Conservation (phyloP, 2,113 vertebrate species). For the Neofelis nebulosa region DNA sequence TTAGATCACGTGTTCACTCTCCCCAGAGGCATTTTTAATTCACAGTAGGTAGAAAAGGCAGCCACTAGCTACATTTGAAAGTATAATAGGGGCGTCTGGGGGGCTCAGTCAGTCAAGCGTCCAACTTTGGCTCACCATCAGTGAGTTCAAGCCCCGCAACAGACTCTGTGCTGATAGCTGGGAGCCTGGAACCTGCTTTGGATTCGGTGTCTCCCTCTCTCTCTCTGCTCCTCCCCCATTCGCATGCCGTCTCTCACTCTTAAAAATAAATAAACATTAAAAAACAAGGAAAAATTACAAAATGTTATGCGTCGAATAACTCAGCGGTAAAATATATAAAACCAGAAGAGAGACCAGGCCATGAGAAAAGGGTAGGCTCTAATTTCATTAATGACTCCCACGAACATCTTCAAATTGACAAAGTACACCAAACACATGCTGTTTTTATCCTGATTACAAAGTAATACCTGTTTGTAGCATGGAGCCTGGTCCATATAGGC, state of each 20-base stretch:
- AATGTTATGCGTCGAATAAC: background rate
- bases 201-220: too few species aligned
- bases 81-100: background rate
- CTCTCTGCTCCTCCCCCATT: too few species aligned
- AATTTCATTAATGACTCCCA: background rate
- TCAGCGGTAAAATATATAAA: background rate
- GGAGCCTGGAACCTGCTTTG: too few species aligned
- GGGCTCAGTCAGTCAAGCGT: too few species aligned
- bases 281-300: background rate
- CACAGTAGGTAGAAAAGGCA: background rate
- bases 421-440: background rate
- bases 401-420: background rate
- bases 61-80: background rate
- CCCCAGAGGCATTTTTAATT: background rate
- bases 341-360: background rate
- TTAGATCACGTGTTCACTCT: background rate
- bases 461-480: too few species aligned
- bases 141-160: too few species aligned
- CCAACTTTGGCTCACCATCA: too few species aligned
- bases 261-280: too few species aligned
- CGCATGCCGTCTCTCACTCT: too few species aligned
- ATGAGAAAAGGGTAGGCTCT: background rate
- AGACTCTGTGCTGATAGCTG: too few species aligned
- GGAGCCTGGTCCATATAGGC: too few species aligned
- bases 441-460: background rate